Base-by-base conservation (phyloP, 2,797 vertebrate species). In the Urophycis tenuis region DNA sequence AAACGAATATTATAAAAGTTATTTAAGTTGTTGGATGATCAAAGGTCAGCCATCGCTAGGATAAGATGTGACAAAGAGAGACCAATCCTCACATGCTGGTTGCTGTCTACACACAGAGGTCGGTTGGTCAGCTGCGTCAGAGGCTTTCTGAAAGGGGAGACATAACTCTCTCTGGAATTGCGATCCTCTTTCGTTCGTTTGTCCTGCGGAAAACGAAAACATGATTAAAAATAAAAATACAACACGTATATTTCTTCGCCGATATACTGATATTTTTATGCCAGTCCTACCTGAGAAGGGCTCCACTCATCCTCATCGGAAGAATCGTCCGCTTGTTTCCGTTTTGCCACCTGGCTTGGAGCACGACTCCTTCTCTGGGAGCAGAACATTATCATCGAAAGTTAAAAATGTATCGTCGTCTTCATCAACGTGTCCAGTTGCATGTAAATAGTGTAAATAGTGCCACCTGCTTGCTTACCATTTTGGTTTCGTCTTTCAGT, bases 331-430 rank as follows among this genome's bases (percentile, higher is more conserved):
- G 82, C 88, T 12, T 92, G 91, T 75, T 94, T 95, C 76, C 96
- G 93, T 86, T 96, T 97, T 64, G 94, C 95, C 75, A 97, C 85
- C 86, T 97, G 96, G 87, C 97, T 99, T 45, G 97, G 97, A 77
- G 97, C 97, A 74, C 96, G 90, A 87, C 97, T 99, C 86, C 94
- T 94, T 78, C 97, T 95, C 97, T 99, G 87, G 3, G 12, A 25
- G 15, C 22, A 72, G 8, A 35, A n/a, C n/a, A n/a, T n/a, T 71
- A 67, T 36, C n/a, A n/a, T n/a, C n/a, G n/a, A n/a, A n/a, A n/a
- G n/a, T 49, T 60, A 19, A 3, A 77, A 0, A 75, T 0, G 0
- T 15, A 45, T 73, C 7, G 15, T 14, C 15, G 19, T 73, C 19
- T 2, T 19, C 15, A 5, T 74, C 30, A 32, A 30, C 36, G 29